Percentiles rank a stretch among this genome's conserved stretches.
phyloP scores from a whole-genome alignment of 2,113 vertebrate genomes.

The Melierax canorus region DNA sequence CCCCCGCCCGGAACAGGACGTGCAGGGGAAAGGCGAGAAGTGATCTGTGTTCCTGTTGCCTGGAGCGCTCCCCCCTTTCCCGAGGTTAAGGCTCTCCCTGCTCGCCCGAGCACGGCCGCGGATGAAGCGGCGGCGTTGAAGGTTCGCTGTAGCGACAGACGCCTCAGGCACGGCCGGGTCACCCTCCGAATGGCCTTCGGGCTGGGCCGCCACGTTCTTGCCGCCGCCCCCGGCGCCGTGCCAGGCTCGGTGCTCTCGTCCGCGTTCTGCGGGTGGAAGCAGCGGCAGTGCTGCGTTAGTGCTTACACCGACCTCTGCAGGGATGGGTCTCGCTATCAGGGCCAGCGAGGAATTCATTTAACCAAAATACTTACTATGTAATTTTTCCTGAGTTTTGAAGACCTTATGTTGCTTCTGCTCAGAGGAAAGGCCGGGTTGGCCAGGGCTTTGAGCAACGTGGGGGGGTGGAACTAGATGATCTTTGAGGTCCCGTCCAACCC shows the following conservation, averaged over 20 bases:
- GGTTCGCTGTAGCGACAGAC: neutral
- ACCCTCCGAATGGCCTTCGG: accelerated
- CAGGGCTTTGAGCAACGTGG: neutral
- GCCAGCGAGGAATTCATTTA: neutral
- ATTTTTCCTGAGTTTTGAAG: neutral
- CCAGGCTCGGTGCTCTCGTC: too few species aligned
- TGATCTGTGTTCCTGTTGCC: too few species aligned
- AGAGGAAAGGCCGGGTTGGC: neutral
- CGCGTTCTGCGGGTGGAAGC: neutral
- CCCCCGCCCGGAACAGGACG: too few species aligned
- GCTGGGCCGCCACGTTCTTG: too few species aligned
- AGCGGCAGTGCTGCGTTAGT: accelerated
- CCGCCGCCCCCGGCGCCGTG: too few species aligned
- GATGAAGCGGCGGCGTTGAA: accelerated
- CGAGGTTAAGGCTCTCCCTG: too few species aligned
- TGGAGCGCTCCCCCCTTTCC: neutral
- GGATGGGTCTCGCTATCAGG: neutral
- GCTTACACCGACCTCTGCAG: accelerated
- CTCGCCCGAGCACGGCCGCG: too few species aligned
- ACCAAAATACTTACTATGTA: neutral
- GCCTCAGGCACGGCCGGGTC: accelerated
- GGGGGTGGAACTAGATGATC: neutral
- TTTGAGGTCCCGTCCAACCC: neutral
- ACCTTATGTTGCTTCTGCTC: neutral
- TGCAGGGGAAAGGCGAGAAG: neutral